Conservation (phyloP, 2,113 vertebrate species). For the Taxidea taxus region DNA sequence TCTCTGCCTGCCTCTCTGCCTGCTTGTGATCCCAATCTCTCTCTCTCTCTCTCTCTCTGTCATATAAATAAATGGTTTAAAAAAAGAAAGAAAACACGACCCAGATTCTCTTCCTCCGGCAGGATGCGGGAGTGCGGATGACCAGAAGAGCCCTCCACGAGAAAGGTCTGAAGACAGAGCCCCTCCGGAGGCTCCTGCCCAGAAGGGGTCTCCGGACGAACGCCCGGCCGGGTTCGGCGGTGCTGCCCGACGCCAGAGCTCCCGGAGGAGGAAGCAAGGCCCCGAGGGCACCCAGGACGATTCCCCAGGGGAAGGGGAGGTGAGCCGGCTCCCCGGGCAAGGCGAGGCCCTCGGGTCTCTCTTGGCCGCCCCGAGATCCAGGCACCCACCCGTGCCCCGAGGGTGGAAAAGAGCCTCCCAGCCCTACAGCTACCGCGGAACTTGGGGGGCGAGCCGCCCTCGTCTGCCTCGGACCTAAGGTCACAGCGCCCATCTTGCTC, state of each 20-base stretch:
- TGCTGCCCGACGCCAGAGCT: constrained; percentile 29
- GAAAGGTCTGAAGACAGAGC: constrained; percentile 71
- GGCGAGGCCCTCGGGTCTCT: constrained; percentile 4
- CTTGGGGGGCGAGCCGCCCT: neutral
- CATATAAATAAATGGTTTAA: too few species aligned
- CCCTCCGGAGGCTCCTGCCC: constrained; percentile 67
- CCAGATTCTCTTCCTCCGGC: neutral
- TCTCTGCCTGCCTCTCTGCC: too few species aligned
- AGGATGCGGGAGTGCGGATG: constrained; percentile 49
- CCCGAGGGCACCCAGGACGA: constrained; percentile 52
- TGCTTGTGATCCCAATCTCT: too few species aligned
- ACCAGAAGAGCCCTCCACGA: constrained; percentile 60
- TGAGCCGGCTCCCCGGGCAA: constrained; percentile 42
- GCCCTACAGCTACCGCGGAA: neutral
- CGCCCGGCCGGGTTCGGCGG: neutral
- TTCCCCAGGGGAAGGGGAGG: constrained; percentile 72
- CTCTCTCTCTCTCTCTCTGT: too few species aligned
- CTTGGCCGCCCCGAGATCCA: neutral
- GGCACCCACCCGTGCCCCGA: neutral
- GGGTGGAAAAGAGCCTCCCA: neutral
- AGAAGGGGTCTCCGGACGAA: constrained; percentile 67
- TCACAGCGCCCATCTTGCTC: neutral
- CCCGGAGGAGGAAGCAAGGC: constrained; percentile 41
- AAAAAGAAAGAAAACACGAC: neutral
- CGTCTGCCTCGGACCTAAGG: neutral